Evolutionary conservation across 2,888 invertebrate species (phyloP), one percentile per base, ranked within the genome.

Genomic region (Drosophila infuscata): DNA sequence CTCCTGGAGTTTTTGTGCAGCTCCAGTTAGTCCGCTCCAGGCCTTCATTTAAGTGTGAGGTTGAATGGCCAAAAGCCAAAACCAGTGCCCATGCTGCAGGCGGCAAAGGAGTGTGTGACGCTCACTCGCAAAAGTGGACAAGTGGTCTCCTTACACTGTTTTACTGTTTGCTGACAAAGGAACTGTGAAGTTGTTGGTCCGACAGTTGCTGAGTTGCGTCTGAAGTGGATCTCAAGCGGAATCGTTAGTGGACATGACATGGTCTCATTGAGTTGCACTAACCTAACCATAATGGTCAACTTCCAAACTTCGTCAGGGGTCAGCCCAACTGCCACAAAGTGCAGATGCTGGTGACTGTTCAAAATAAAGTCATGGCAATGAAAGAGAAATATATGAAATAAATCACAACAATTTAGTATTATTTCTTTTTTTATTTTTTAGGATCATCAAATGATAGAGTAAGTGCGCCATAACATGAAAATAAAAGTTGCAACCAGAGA

Each of bases 131-230:
- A 15, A 46, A 57, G 12, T 29, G 48, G n/a, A 20, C 58, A 36
- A 77, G 72, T 63, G 71, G 51, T 30, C 69, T 74, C 58, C 78
- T 77, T 81, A 61, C 78, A 77, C 62, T 67, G 72, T 81, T 65
- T 53, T 77, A 68, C 72, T 89, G 84, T 89, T 86, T 81, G 68
- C 89, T 53, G 74, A 90, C 89, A 90, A 89, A 87, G 89, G 73
- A 69, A 66, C 84, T 81, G 88, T 77, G 63, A 77, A 90, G 89
- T 86, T 86, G 89, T 69, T 78, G 66, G 73, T 72, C 76, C 74
- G 86, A 88, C 86, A 85, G 83, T 76, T 88, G 82, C 85, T 76
- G 88, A 88, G 68, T 61, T 54, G 84, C 32, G 67, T 67, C 60
- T 82, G 72, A 54, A 88, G 72, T 68, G 70, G 36, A 17, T 15